A percentile compares a stretch with the other conserved stretches of the same genome.
phyloP scores from a whole-genome alignment of 2,888 invertebrate genomes.

The Blastobasis lacticolella region DNA sequence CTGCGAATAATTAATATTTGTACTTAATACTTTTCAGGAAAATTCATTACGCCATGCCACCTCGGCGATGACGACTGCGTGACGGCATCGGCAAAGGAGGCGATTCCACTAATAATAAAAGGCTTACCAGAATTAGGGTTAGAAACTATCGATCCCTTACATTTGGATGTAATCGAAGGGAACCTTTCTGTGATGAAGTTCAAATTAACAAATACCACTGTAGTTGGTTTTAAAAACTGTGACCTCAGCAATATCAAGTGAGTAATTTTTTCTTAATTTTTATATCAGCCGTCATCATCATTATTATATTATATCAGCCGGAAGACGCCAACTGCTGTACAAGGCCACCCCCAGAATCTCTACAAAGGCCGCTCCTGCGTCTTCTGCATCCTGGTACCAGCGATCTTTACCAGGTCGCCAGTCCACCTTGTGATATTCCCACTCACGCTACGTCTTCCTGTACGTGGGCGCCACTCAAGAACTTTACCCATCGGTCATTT shows the following conservation, averaged over 20 bases:
- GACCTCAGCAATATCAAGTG: slow-evolving; percentile 24
- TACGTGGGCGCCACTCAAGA: too few relatives aligned
- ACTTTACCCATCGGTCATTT: too few relatives aligned
- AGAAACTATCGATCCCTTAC: slow-evolving; percentile 27
- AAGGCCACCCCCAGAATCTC: too few relatives aligned
- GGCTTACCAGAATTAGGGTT: slow-evolving; percentile 23
- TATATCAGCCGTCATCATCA: too few relatives aligned
- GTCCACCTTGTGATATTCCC: too few relatives aligned
- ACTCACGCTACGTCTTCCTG: too few relatives aligned
- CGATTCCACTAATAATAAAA: slow-evolving; percentile 16
- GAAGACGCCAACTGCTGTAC: too few relatives aligned
- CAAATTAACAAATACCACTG: slow-evolving; percentile 21
- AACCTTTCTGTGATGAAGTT: slow-evolving; percentile 23
- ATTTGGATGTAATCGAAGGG: slow-evolving; percentile 21
- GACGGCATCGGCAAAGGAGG: slow-evolving; percentile 15
- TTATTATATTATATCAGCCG: too few relatives aligned
- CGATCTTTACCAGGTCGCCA: too few relatives aligned
- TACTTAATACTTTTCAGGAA: neutral
- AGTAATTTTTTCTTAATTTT: slow-evolving; percentile 16
- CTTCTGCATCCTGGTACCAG: too few relatives aligned
- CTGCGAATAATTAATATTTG: too few relatives aligned
- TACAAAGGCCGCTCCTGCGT: too few relatives aligned
- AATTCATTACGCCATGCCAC: slow-evolving; percentile 21
- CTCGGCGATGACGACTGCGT: slow-evolving; percentile 23
- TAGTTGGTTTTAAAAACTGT: slow-evolving; percentile 29